Evolutionary conservation across 1,140 invertebrate species (phyloP).

Genomic region (Bombus pascuorum): DNA sequence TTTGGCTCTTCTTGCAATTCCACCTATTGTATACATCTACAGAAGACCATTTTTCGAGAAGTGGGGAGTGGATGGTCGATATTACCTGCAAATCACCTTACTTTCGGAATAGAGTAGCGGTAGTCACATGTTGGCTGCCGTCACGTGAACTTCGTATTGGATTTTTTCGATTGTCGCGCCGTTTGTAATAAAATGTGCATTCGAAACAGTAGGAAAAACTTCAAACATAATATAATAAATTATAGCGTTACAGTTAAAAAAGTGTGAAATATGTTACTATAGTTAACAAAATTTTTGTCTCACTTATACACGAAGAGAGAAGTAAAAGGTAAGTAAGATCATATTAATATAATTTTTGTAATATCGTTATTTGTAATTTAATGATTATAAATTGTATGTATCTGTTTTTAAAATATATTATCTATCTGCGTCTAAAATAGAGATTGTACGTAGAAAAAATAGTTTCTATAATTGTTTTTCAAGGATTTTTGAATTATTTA

Average conservation of each 20-base stretch:
- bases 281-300: background rate
- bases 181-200: constrained; percentile 6
- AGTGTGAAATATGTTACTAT: background rate
- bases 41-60: constrained; percentile 59
- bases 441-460: background rate
- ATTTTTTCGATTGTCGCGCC: background rate
- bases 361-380: background rate
- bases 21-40: constrained; percentile 4
- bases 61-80: constrained; percentile 75
- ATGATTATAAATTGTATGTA: background rate
- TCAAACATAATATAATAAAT: no score
- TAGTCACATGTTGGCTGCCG: constrained; percentile 74
- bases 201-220: background rate
- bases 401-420: background rate
- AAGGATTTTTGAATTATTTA: background rate
- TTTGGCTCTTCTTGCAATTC: background rate
- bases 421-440: background rate
- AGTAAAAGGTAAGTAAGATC: constrained; percentile 1
- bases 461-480: background rate
- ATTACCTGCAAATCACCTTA: constrained; percentile 73
- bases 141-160: constrained; percentile 41
- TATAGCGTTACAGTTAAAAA: no score
- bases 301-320: background rate
- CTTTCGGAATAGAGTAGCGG: constrained; percentile 65
- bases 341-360: background rate